Conservation (phyloP, 2,797 vertebrate species). For the Brotula barbata region DNA sequence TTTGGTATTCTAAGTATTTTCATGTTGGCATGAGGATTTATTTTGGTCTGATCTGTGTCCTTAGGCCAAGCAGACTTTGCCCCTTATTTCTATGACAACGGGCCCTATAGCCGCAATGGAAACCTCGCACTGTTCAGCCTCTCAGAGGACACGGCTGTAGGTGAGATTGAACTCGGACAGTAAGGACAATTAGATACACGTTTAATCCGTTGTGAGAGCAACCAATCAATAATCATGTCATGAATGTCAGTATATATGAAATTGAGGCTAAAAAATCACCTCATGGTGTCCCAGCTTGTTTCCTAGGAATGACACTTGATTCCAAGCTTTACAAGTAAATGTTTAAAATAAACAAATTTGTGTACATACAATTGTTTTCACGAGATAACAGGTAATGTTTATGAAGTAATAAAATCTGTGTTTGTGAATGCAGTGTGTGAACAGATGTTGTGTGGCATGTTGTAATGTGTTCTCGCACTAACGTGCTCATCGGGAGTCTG, state of each 20-base stretch:
- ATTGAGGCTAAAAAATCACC: no score
- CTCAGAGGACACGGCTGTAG: conserved; percentile 89
- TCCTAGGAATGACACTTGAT: no score
- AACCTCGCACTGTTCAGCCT: conserved; percentile 96
- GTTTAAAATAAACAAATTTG: no score
- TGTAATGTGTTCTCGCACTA: conserved; percentile 10
- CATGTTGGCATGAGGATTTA: background rate
- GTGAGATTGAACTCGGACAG: conserved; percentile 76
- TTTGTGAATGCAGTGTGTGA: conserved; percentile 23
- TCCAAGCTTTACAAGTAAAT: no score
- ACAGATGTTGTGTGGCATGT: conserved; percentile 45
- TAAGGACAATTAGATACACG: no score
- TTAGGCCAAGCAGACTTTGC: conserved; percentile 90
- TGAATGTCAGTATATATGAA: conserved; percentile 12
- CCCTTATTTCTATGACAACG: conserved; percentile 94
- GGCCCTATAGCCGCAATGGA: conserved; percentile 87
- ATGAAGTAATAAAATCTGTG: no score
- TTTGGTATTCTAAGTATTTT: background rate
- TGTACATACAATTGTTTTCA: no score
- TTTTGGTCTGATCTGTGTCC: conserved; percentile 19
- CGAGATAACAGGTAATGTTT: no score
- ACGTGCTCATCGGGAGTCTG: conserved; percentile 35
- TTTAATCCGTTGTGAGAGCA: background rate
- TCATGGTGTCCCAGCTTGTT: no score
- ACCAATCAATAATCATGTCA: conserved; percentile 37